Conservation (phyloP, 2,888 invertebrate species). For the Macrophya alboannulata region DNA sequence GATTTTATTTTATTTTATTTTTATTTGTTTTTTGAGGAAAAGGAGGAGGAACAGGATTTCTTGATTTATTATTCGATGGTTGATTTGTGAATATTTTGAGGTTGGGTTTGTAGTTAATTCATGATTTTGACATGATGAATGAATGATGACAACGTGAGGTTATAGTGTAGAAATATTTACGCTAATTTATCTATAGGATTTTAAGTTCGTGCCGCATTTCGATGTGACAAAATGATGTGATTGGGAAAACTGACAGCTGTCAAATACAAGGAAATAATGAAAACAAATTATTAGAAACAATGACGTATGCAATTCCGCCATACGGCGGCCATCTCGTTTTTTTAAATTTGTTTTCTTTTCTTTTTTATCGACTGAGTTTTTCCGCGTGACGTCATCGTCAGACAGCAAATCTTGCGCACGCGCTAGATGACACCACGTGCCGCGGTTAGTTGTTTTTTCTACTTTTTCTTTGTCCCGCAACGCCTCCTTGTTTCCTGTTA, state of each 20-base stretch:
- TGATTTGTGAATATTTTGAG: neutral
- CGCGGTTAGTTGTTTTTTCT: neutral
- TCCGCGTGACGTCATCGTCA: neutral
- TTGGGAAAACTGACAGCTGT: conserved; percentile 19
- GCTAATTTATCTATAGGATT: neutral
- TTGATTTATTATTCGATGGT: neutral
- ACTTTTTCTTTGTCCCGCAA: neutral
- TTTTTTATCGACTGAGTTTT: neutral
- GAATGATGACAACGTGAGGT: neutral
- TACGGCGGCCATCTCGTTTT: neutral
- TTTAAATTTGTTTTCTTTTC: too few species aligned
- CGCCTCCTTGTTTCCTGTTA: neutral
- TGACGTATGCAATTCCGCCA: neutral
- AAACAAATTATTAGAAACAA: neutral
- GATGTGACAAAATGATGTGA: neutral
- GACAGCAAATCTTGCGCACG: neutral
- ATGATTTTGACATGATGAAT: neutral
- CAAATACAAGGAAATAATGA: neutral
- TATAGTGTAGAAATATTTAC: neutral
- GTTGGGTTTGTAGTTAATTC: neutral
- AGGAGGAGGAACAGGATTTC: neutral
- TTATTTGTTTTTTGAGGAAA: neutral
- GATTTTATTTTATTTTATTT: neutral
- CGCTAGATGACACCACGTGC: neutral
- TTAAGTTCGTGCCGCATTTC: neutral